Conservation (phyloP, 2,888 invertebrate genomes). For the Clostera curtula region DNA sequence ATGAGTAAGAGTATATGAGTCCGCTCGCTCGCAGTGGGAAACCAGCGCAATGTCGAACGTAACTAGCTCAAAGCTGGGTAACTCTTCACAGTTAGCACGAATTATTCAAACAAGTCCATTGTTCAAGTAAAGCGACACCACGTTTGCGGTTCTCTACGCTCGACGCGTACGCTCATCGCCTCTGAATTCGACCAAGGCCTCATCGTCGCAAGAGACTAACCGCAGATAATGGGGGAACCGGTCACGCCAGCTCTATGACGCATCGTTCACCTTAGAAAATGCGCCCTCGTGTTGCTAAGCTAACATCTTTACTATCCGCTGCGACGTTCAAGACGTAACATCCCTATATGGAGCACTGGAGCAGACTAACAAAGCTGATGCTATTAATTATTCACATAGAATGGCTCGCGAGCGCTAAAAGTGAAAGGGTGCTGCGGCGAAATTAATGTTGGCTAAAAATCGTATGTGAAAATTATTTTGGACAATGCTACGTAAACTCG, state of each 20-base stretch:
- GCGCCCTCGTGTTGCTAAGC: slow-evolving; percentile 34
- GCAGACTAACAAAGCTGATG: not conserved
- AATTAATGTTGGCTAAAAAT: not conserved
- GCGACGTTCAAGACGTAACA: slow-evolving; percentile 6
- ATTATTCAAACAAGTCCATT: slow-evolving; percentile 38
- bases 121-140: slow-evolving; percentile 57
- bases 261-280: slow-evolving; percentile 45
- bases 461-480: too few species aligned
- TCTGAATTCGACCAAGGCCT: slow-evolving; percentile 49
- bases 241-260: slow-evolving; percentile 47
- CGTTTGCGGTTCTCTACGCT: slow-evolving; percentile 34
- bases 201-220: slow-evolving; percentile 45
- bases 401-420: slow-evolving; percentile 10
- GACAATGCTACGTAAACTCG: too few species aligned
- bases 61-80: too few species aligned
- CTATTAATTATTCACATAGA: not conserved
- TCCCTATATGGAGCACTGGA: slow-evolving; percentile 1
- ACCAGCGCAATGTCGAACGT: too few species aligned
- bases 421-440: slow-evolving; percentile 22
- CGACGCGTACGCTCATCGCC: slow-evolving; percentile 39
- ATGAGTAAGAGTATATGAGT: too few species aligned
- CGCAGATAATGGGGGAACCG: slow-evolving; percentile 56
- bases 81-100: slow-evolving; percentile 17
- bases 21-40: too few species aligned
- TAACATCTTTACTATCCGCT: slow-evolving; percentile 8